Base-by-base conservation (phyloP, 2,113 vertebrate genomes). In the Dasypus novemcinctus region DNA sequence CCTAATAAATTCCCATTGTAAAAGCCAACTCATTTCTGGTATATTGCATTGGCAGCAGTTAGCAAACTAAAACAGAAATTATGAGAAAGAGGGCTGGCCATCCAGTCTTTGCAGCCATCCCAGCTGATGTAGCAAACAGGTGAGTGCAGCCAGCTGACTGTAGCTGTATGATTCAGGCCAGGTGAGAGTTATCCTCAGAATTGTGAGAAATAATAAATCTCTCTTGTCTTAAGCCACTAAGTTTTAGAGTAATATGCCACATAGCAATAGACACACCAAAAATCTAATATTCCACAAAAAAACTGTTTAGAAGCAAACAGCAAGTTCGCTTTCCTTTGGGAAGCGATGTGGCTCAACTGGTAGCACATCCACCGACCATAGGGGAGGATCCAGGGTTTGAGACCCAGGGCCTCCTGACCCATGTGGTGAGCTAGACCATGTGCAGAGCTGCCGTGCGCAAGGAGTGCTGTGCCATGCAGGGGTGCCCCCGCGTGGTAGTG, bases 1-100 rank as follows among this genome's bases (percentile, higher is more conserved):
- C 5, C 5, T 49, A 49, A 49, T 49, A 49, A 49, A 49, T 49
- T 49, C 46, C 46, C 46, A 49, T 49, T 49, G 46, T 49, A 49
- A 49, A 49, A 49, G 46, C 46, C 46, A 49, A 49, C 46, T 49
- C 46, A 49, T 49, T 49, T 49, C 46, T 49, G 46, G 46, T 49
- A 49, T 49, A 49, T 49, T 49, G 46, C 46, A 49, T 49, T 49
- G 46, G 46, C 46, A 49, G 46, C 8, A 49, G 8, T 49, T 49
- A 49, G 46, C 8, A 49, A 49, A 49, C 46, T 49, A 49, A 49
- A 49, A 49, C 46, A 72, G 87, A 36, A 79, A 23, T 23, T 31
- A 17, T 4, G 18, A 0, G 5, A 11, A 57, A 38, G 63, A 75
- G 29, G 14, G 3, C 9, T 27, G 33, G 4, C 7, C 11, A 2